These are phyloP conservation scores for Condylura cristata DNA, from an alignment of 2,113 vertebrate genomes.

Conservation along the genomic window DNA sequence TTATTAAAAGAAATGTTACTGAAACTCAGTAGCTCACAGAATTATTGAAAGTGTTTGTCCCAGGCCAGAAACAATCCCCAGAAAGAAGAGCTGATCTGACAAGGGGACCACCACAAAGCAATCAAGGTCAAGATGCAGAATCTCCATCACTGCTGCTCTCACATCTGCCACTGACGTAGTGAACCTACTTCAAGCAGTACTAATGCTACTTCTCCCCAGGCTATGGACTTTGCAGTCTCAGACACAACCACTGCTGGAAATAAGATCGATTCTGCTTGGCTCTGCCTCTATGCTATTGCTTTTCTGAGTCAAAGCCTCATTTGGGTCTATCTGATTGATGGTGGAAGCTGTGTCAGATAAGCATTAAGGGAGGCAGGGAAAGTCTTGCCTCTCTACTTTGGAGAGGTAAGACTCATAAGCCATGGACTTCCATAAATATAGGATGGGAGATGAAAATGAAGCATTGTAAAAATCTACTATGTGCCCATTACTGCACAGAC, in stretches of 20 bases:
- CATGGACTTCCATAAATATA: background rate
- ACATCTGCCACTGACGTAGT: background rate
- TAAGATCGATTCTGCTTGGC: background rate
- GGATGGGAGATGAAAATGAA: background rate
- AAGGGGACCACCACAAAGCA: background rate
- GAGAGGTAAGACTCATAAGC: background rate
- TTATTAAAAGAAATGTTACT: background rate
- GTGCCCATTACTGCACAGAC: background rate
- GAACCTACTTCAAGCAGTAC: background rate
- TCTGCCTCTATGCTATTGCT: background rate
- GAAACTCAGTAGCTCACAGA: background rate
- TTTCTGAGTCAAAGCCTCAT: background rate
- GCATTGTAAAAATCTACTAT: background rate
- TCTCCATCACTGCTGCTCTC: background rate
- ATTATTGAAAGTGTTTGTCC: background rate
- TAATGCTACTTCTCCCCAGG: background rate
- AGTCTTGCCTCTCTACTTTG: background rate
- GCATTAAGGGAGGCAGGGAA: background rate
- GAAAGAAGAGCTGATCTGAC: background rate
- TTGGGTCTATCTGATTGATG: background rate
- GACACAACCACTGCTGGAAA: background rate
- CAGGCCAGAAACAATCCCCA: background rate
- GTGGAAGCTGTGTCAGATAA: background rate
- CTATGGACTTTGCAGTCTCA: background rate
- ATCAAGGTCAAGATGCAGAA: background rate